phyloP scores from a whole-genome alignment of 2,797 vertebrate genomes.

The Tiaroga cobitis region DNA sequence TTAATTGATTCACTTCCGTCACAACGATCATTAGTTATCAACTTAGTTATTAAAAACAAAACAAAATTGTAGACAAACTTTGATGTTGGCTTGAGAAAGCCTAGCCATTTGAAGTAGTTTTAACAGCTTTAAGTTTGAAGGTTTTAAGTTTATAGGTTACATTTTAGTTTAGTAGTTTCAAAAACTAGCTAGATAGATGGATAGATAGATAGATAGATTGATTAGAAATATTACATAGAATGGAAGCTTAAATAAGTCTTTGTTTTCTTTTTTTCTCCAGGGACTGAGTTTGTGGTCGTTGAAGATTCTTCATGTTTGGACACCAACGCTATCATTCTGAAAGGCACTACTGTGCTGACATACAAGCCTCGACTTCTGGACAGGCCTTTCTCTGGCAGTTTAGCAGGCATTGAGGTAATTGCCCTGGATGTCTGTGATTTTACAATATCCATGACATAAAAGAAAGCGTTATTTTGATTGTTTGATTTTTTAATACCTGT shows the following conservation, averaged over 20 bases:
- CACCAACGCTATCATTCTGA: constrained; percentile 92
- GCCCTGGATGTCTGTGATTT: neutral
- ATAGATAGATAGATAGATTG: too few species aligned
- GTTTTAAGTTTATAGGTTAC: too few species aligned
- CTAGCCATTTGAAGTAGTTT: too few species aligned
- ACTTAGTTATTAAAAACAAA: too few species aligned
- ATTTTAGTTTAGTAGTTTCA: too few species aligned
- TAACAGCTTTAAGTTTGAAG: too few species aligned
- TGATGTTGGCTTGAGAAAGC: too few species aligned
- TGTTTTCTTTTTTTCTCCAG: constrained; percentile 67
- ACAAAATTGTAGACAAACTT: too few species aligned
- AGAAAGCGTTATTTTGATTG: neutral
- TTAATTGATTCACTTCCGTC: too few species aligned
- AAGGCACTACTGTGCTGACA: constrained; percentile 95
- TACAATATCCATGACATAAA: neutral
- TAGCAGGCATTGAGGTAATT: constrained; percentile 93
- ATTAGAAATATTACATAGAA: too few species aligned
- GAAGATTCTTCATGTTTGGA: constrained; percentile 92
- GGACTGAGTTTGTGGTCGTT: constrained; percentile 97
- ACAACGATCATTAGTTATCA: too few species aligned
- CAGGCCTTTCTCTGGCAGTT: constrained; percentile 92
- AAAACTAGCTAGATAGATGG: too few species aligned
- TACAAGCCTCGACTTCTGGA: constrained; percentile 94
- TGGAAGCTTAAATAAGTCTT: neutral
- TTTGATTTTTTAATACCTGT: neutral